Evolutionary conservation across 92 coral and sea anemone genomes (phyloP).

Genomic region (Siderastrea siderea): DNA sequence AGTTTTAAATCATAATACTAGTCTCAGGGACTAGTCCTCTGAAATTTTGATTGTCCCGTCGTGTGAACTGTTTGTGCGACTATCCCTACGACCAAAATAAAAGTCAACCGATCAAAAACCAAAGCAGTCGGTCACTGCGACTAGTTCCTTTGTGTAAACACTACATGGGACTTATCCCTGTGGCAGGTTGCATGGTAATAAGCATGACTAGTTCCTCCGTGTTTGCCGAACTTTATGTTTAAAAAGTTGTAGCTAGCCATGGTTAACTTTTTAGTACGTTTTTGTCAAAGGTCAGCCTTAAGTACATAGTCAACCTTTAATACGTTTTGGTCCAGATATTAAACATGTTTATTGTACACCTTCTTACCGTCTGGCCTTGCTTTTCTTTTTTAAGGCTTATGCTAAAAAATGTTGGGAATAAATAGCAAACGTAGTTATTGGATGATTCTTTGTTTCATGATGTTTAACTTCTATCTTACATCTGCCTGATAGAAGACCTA

Average conservation of each 20-base stretch:
- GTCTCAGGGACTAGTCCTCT: constrained; percentile 9
- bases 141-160: neutral
- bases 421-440: constrained; percentile 31
- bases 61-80: constrained; percentile 14
- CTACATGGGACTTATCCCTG: constrained; percentile 14
- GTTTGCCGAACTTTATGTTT: constrained; percentile 22
- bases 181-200: constrained; percentile 29
- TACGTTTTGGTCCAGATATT: too few relatives aligned
- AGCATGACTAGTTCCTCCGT: constrained; percentile 26
- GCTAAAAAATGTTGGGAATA: constrained; percentile 21
- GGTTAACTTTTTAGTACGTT: too few relatives aligned
- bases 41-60: constrained; percentile 9
- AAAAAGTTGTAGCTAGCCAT: constrained; percentile 36
- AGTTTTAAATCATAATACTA: constrained; percentile 2
- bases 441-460: constrained; percentile 38
- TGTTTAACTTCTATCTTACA: too few relatives aligned
- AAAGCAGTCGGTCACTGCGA: constrained; percentile 6
- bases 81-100: constrained; percentile 14
- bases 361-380: too few relatives aligned
- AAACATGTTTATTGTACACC: too few relatives aligned
- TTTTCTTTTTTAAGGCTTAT: too few relatives aligned
- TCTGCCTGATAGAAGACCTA: constrained; percentile 45
- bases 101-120: constrained; percentile 19
- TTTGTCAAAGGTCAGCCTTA: too few relatives aligned
- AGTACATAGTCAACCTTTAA: too few relatives aligned